phyloP scores from a whole-genome alignment of 2,888 invertebrate genomes.

The Camptogramma bilineatum region DNA sequence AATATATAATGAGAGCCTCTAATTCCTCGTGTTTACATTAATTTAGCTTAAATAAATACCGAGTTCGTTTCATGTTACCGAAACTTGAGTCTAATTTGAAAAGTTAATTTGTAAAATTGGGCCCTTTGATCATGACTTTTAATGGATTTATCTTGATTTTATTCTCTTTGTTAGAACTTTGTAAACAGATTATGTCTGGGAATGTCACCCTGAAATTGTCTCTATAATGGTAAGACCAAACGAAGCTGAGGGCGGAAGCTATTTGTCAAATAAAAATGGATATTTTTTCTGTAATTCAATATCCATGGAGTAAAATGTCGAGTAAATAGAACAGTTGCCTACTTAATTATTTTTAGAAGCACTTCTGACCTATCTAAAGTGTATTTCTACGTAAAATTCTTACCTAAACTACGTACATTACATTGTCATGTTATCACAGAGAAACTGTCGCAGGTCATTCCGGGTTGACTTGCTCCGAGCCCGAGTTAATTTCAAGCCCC shows the following conservation, averaged over 20 bases:
- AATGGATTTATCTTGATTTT: constrained; percentile 29
- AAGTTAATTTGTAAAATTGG: constrained; percentile 35
- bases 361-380: neutral
- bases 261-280: no score
- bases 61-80: constrained; percentile 39
- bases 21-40: constrained; percentile 77
- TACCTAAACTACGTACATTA: neutral
- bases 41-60: constrained; percentile 68
- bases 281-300: no score
- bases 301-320: no score
- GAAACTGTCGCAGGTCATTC: constrained; percentile 50
- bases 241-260: no score
- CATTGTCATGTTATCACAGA: constrained; percentile 39
- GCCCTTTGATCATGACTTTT: constrained; percentile 34
- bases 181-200: neutral
- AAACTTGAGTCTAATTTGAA: constrained; percentile 30
- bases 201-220: neutral
- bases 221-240: no score
- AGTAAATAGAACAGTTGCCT: no score
- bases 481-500: constrained; percentile 51
- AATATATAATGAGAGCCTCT: constrained; percentile 79
- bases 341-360: no score
- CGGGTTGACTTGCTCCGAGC: constrained; percentile 46
- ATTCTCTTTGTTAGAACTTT: constrained; percentile 9
- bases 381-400: neutral